Base-by-base conservation (phyloP, 2,113 vertebrate genomes). In the Scomber scombrus region DNA sequence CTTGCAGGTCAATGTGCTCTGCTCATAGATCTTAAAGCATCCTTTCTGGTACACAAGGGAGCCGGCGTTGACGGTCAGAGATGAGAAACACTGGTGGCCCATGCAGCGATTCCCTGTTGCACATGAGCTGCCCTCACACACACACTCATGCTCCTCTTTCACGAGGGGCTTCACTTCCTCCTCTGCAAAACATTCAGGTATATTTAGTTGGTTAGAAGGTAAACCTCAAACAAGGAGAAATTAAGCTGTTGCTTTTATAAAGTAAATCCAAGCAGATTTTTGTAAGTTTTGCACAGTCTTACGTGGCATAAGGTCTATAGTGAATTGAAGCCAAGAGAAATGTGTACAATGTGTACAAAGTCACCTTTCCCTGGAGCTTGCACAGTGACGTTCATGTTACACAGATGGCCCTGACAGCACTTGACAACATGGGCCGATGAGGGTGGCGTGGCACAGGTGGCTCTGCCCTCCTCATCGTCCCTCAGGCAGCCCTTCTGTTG, bases 401-500 rank as follows among this genome's bases (percentile, higher is more conserved):
- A 99, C 93, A 98, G 95, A 93, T 99, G 93, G 2, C 98, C 97
- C 70, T 97, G 97, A 93, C 98, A 99, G 94, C 98, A 99, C 84
- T 97, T 96, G 61, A 99, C 95, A 3, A 96, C 96, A 65, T 96
- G 96, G 90, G 95, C 95, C 1, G 96, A 92, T 3, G 97, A 97
- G 0, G 96, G 96, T 0, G 97, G 96, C 0, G 93, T 96, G 92
- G 97, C 97, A 86, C 98, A 99, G 0, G 96, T 97, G 96, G 96
- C 96, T 88, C 97, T 96, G 47, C 97, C 95, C 72, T 96, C 96
- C 74, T 97, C 96, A 0, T 98, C 97, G 26, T 97, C 97, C 90
- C 96, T 96, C 92, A 98, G 97, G 95, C 98, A 99, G 90, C 98
- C 98, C 47, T 98, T 99, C 93, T 96, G 96, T 92, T 97, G 96